phyloP scores from a whole-genome alignment of 2,888 invertebrate genomes.

The Dermolepida albohirtum region DNA sequence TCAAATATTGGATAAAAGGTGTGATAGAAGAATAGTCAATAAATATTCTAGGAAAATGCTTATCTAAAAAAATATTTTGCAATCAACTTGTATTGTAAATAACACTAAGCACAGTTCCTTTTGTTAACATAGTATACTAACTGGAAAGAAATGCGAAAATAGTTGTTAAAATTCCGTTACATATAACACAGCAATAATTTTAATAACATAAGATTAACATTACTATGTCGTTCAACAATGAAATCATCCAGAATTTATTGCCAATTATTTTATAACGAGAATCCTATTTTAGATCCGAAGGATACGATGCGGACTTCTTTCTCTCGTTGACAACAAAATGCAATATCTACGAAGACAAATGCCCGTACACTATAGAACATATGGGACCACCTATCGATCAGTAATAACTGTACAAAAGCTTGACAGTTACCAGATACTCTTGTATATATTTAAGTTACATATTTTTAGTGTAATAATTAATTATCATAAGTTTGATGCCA shows the following conservation, averaged over 20 bases:
- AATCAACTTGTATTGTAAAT: too few relatives aligned
- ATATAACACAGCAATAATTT: too few relatives aligned
- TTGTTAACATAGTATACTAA: too few relatives aligned
- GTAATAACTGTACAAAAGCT: slow-evolving; percentile 10
- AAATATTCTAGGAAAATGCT: too few relatives aligned
- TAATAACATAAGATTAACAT: background rate
- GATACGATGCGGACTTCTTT: slow-evolving; percentile 58
- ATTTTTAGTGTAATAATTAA: slow-evolving; percentile 24
- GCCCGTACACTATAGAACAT: slow-evolving; percentile 48
- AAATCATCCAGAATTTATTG: too few relatives aligned
- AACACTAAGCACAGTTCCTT: too few relatives aligned
- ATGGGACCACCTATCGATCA: slow-evolving; percentile 10
- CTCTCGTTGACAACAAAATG: slow-evolving; percentile 57
- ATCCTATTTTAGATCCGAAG: slow-evolving; percentile 54
- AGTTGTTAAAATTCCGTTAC: too few relatives aligned
- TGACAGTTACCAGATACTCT: slow-evolving; percentile 13
- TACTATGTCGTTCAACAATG: too few relatives aligned
- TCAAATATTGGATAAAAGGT: too few relatives aligned
- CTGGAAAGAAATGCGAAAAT: too few relatives aligned
- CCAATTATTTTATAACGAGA: background rate
- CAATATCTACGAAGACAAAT: slow-evolving; percentile 66
- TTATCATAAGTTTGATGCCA: slow-evolving; percentile 10
- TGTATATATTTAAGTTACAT: slow-evolving; percentile 32
- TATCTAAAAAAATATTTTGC: too few relatives aligned
- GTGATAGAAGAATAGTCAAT: too few relatives aligned